phyloP scores from a whole-genome alignment of 2,888 invertebrate species.

The Uropetala carovei region DNA sequence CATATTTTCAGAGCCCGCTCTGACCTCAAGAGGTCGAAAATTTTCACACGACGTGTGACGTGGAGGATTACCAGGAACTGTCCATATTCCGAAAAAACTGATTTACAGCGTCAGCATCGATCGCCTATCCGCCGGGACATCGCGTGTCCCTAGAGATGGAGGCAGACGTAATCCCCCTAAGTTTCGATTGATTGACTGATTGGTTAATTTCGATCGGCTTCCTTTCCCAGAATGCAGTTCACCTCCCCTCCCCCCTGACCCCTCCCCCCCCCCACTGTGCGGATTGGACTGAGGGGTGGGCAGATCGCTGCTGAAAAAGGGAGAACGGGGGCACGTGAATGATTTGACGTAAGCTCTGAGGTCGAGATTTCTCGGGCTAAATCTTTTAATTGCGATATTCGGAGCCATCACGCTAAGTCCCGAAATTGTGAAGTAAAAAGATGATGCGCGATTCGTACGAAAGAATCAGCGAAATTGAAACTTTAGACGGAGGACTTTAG shows the following conservation, averaged over 20 bases:
- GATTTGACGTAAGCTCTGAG: not conserved
- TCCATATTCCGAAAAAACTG: conserved; percentile 22
- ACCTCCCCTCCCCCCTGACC: no score
- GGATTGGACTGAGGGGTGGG: not conserved
- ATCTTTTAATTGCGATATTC: not conserved
- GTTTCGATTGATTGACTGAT: conserved; percentile 43
- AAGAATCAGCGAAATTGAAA: no score
- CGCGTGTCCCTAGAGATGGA: not conserved
- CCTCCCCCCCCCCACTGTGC: not conserved
- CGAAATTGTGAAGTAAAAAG: no score
- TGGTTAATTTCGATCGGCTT: conserved; percentile 43
- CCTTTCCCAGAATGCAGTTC: conserved; percentile 30
- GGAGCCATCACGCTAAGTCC: not conserved
- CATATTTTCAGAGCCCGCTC: conserved; percentile 4
- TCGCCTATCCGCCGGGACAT: not conserved
- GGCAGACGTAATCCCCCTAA: conserved; percentile 22
- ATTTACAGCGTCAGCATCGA: conserved; percentile 27
- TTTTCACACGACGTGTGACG: conserved; percentile 17
- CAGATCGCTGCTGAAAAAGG: not conserved
- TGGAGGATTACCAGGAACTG: conserved; percentile 4
- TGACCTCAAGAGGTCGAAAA: conserved; percentile 32
- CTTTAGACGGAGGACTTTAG: no score
- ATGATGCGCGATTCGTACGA: no score
- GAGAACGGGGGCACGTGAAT: not conserved
- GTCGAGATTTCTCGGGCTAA: not conserved